Conservation (phyloP, 2,113 vertebrate genomes). For the Leuciscus idus region DNA sequence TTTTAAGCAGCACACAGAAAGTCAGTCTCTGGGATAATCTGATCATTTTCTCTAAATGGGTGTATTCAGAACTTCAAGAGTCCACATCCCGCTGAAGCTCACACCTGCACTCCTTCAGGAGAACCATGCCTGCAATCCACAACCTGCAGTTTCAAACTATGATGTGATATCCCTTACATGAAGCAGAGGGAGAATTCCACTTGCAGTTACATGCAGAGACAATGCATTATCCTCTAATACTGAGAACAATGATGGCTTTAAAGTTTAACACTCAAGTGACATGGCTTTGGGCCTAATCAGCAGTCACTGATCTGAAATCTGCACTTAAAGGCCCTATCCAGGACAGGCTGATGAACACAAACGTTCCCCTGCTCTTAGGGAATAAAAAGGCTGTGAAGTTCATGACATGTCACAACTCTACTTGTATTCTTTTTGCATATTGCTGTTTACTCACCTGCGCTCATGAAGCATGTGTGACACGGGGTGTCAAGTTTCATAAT, state of each 20-base stretch:
- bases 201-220: not conserved
- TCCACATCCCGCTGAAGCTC: no score
- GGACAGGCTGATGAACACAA: not conserved
- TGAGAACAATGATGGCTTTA: not conserved
- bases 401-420: not conserved
- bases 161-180: not conserved
- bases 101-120: no score
- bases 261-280: not conserved
- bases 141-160: not conserved
- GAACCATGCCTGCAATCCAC: not conserved
- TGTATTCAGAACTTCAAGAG: no score
- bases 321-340: not conserved
- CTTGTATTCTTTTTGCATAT: not conserved
- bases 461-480: slow-evolving; percentile 25
- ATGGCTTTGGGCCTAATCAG: not conserved
- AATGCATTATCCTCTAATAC: not conserved
- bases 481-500: slow-evolving; percentile 2
- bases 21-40: no score
- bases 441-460: slow-evolving; percentile 51
- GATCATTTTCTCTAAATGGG: no score
- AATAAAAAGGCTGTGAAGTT: not conserved
- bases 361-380: not conserved
- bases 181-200: not conserved
- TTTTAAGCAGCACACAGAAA: no score
- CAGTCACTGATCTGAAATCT: not conserved